phyloP scores from a whole-genome alignment of 2,797 vertebrate genomes.

The Eidolon dupreanum region DNA sequence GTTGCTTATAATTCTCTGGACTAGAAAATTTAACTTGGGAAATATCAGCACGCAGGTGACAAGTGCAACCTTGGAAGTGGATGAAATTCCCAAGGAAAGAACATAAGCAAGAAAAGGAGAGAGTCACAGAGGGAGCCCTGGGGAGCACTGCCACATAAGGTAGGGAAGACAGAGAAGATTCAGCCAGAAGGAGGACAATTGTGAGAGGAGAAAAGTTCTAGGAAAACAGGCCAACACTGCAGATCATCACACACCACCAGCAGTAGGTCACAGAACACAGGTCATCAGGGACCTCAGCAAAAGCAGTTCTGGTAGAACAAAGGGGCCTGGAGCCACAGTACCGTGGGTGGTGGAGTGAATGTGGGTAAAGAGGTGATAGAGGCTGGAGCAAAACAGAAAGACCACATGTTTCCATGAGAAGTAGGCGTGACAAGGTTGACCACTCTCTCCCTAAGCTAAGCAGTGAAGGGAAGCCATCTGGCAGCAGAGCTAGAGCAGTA shows the following conservation, averaged over 20 bases:
- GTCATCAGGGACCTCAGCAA: not conserved
- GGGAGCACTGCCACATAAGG: fast-evolving
- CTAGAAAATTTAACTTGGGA: not conserved
- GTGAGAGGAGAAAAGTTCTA: not conserved
- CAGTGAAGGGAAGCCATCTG: not conserved
- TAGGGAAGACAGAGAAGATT: not conserved
- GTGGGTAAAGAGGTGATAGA: not conserved
- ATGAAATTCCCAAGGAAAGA: not conserved
- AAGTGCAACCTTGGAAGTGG: not conserved
- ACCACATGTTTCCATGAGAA: not conserved
- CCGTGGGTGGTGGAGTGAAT: not conserved
- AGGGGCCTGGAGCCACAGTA: no score
- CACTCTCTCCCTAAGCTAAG: not conserved
- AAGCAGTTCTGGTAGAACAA: not conserved
- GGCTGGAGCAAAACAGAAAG: not conserved
- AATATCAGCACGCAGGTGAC: not conserved
- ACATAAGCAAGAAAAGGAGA: not conserved
- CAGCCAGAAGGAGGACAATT: not conserved
- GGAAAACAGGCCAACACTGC: not conserved
- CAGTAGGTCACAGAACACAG: not conserved
- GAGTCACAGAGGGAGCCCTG: not conserved
- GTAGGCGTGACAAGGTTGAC: fast-evolving
- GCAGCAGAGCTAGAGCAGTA: not conserved
- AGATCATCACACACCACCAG: fast-evolving
- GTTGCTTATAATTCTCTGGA: not conserved